Base-by-base conservation (phyloP, 2,797 vertebrate genomes). In the Hydrophis major region DNA sequence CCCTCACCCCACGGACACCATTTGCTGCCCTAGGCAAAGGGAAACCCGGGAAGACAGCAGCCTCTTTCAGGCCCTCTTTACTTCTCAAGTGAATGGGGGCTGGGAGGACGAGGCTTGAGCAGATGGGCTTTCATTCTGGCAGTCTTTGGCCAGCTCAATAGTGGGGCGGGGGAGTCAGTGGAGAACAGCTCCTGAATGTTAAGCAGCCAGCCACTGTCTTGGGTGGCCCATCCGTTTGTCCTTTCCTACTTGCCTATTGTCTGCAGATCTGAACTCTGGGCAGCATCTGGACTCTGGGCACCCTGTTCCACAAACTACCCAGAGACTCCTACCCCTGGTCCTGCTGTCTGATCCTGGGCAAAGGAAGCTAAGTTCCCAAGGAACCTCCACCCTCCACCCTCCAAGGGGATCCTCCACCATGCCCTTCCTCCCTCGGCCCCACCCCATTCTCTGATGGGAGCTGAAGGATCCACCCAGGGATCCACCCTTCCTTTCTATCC, bases 151-250 rank as follows among this genome's bases (percentile, higher is more conserved):
- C 20, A 50, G 88, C 93, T 92, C 91, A 94, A 94, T 92, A 88
- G 93, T 47, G 91, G 86, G 91, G 2, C 2, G 50, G 47, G 86
- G 28, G 14, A 94, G 93, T 56, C 86, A 22, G 89, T n/a, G 16
- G 86, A 83, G 89, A 57, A 57, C 89, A 6, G 93, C 89, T 89
- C 66, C 12, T 94, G 91, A 59, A 94, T 94, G 93, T 91, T 94
- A 94, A 94, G 25, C 83, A 32, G 50, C 83, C 18, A 13, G 10
- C 60, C 91, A 87, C 90, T 90, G 86, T 91, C 56, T 90, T 28
- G 42, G 18, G 50, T 18, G 59, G 86, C 63, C 93, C 91, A 91
- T 94, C 92, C 89, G 87, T 94, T 92, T 89, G 89, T 74, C 92
- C 93, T 42, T 88, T 87, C 89, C 89, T 57, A 18, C 91, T 60